Percentiles rank a stretch among this genome's conserved stretches.
phyloP scores from a whole-genome alignment of 2,888 invertebrate genomes.

The Ophion slaviceki region DNA sequence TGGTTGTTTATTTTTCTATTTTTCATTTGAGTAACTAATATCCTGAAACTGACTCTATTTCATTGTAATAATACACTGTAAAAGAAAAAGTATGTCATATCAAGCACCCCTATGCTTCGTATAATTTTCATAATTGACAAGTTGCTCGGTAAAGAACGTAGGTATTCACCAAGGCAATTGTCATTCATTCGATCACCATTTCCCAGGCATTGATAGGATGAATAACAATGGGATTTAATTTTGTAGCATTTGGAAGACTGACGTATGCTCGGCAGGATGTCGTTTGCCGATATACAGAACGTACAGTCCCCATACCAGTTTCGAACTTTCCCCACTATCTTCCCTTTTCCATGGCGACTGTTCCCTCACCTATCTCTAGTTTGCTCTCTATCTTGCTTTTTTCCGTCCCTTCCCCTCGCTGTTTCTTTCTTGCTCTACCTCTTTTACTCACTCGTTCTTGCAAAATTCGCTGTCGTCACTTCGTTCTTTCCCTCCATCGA shows the following conservation, averaged over 20 bases:
- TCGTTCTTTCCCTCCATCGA: conserved; percentile 52
- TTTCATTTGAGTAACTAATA: no score
- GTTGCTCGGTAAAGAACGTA: no score
- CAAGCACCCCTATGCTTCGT: no score
- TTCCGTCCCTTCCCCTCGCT: not conserved
- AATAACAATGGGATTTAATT: conserved; percentile 19
- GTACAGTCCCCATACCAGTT: conserved; percentile 27
- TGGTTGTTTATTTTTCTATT: no score
- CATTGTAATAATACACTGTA: no score
- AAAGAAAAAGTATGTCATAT: no score
- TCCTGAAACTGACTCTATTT: no score
- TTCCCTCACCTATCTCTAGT: conserved; percentile 40
- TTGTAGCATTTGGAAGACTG: conserved; percentile 2
- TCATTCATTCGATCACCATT: not conserved
- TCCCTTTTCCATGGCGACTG: conserved; percentile 44
- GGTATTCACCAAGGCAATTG: no score
- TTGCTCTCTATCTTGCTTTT: conserved; percentile 26
- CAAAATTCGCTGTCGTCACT: conserved; percentile 39
- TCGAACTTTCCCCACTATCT: conserved; percentile 51
- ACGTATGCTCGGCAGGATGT: conserved; percentile 10
- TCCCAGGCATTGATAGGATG: not conserved
- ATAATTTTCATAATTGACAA: no score
- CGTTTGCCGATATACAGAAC: conserved; percentile 35
- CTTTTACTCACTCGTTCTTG: conserved; percentile 6
- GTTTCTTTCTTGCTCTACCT: not conserved